Evolutionary conservation across 2,797 vertebrate genomes (phyloP).

Genomic region (Propithecus perrieri): DNA sequence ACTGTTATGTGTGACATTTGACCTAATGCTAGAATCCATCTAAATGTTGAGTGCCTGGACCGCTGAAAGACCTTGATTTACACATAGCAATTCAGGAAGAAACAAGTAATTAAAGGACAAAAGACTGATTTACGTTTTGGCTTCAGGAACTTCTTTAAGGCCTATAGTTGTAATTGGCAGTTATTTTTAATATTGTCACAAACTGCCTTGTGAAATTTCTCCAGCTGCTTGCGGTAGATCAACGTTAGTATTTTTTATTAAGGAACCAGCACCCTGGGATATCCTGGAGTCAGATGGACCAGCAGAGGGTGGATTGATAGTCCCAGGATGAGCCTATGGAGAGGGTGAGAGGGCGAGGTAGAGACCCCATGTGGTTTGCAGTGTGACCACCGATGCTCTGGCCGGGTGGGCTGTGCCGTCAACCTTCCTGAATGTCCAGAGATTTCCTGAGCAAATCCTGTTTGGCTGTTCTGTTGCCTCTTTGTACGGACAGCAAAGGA

Average conservation of each 20-base stretch:
- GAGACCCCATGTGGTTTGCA: accelerated
- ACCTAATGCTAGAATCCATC: not conserved
- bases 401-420: not conserved
- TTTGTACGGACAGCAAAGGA: not conserved
- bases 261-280: not conserved
- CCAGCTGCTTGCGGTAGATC: not conserved
- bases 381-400: not conserved
- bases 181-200: not conserved
- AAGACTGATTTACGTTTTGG: not conserved
- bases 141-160: not conserved
- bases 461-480: not conserved
- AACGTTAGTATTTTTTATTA: not conserved
- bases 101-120: not conserved
- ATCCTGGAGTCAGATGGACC: too few relatives aligned
- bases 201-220: not conserved
- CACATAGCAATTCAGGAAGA: not conserved
- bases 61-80: not conserved
- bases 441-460: not conserved
- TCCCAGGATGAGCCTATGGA: not conserved
- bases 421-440: not conserved
- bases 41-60: not conserved
- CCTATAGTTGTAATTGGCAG: not conserved
- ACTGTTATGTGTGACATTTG: not conserved
- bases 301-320: not conserved
- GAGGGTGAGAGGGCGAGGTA: not conserved